Percentiles rank a stretch among this genome's conserved stretches.
Conservation (phyloP, 2,888 invertebrate genomes). For the Lamellibrachia satsuma region DNA sequence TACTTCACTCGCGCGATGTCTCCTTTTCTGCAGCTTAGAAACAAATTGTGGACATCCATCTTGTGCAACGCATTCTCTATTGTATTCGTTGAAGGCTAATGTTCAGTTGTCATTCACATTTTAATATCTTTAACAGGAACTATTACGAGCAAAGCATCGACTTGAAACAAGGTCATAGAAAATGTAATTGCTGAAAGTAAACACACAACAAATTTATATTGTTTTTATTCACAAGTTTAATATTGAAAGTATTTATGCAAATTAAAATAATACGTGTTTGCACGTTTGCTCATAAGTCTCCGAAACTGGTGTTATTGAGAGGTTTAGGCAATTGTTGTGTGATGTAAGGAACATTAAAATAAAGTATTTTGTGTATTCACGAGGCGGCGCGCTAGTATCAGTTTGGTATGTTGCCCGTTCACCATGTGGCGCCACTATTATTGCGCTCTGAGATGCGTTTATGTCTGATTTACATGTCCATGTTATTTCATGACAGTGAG, state of each 20-base stretch:
- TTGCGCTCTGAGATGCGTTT: too few relatives aligned
- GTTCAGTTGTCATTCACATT: not conserved
- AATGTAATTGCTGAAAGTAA: conserved; percentile 7
- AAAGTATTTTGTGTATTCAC: not conserved
- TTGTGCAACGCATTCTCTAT: not conserved
- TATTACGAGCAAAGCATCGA: not conserved
- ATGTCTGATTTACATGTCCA: too few relatives aligned
- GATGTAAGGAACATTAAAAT: not conserved
- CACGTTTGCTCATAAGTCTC: not conserved
- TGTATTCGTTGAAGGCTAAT: not conserved
- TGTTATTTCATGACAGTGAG: too few relatives aligned
- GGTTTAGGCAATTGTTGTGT: not conserved
- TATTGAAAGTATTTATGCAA: not conserved
- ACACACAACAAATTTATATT: not conserved
- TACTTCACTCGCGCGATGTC: conserved; percentile 54
- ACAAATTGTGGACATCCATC: conserved; percentile 44
- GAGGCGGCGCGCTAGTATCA: too few relatives aligned
- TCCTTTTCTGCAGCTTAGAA: conserved; percentile 54
- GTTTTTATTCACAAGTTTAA: not conserved
- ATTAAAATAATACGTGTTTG: not conserved
- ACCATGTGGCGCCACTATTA: not conserved
- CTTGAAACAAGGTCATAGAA: not conserved
- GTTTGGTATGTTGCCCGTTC: not conserved
- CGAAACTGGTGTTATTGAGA: not conserved
- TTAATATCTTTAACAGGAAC: not conserved